Conservation (phyloP, 2,888 invertebrate genomes). For the Rhyacophila evoluta region DNA sequence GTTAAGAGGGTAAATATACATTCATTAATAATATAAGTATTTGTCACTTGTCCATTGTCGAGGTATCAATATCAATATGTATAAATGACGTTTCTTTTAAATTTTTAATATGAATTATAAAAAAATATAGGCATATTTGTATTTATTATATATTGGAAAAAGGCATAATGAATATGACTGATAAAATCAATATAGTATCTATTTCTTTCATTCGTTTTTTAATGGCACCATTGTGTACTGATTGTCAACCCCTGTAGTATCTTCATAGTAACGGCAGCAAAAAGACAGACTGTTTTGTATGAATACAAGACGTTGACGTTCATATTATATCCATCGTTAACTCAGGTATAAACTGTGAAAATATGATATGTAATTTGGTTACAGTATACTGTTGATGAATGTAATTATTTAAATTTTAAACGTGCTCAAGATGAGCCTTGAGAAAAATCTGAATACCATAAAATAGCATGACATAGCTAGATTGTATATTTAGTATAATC, state of each 20-base stretch:
- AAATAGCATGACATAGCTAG: neutral
- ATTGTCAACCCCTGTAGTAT: neutral
- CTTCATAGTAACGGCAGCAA: neutral
- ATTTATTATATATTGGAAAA: too few relatives aligned
- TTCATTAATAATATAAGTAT: too few relatives aligned
- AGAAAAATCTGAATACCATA: neutral
- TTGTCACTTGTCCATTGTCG: too few relatives aligned
- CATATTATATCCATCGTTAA: neutral
- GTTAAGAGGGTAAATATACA: too few relatives aligned
- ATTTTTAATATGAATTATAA: too few relatives aligned
- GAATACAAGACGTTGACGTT: neutral
- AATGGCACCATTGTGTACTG: too few relatives aligned
- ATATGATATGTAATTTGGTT: neutral
- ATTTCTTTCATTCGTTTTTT: too few relatives aligned
- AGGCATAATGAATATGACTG: too few relatives aligned
- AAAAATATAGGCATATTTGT: too few relatives aligned
- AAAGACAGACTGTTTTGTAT: neutral
- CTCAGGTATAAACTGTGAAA: neutral
- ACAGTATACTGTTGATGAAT: neutral
- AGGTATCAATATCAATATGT: too few relatives aligned
- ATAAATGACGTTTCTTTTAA: too few relatives aligned
- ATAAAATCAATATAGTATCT: too few relatives aligned
- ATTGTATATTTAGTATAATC: neutral
- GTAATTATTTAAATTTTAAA: neutral
- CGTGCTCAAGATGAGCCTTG: neutral